These are phyloP conservation scores for Gymnoscelis rufifasciata DNA, from an alignment of 2,888 invertebrate species.

Conservation along the genomic window DNA sequence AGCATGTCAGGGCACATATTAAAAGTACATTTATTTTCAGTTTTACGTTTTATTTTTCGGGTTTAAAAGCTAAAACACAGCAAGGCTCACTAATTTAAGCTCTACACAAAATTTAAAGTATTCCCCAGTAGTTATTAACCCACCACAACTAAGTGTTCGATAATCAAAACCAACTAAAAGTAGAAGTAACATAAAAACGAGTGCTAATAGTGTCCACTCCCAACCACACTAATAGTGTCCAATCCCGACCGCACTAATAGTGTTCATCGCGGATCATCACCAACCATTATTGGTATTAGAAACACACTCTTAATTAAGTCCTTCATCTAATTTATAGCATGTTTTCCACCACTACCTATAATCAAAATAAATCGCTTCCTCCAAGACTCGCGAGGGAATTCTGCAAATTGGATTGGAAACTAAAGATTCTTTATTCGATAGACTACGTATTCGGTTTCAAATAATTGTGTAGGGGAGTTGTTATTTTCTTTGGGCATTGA, in stretches of 20 bases:
- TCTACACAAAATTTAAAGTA: too few relatives aligned
- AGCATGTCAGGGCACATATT: too few relatives aligned
- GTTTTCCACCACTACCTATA: slow-evolving; percentile 65
- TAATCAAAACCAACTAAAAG: not conserved
- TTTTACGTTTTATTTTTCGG: too few relatives aligned
- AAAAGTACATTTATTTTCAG: too few relatives aligned
- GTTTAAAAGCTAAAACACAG: too few relatives aligned
- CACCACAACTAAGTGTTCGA: too few relatives aligned
- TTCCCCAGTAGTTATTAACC: too few relatives aligned
- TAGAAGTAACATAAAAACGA: not conserved
- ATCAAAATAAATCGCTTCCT: slow-evolving; percentile 73
- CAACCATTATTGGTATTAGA: slow-evolving; percentile 70
- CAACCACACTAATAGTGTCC: too few relatives aligned
- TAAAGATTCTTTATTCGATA: slow-evolving; percentile 50
- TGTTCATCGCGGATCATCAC: slow-evolving; percentile 62
- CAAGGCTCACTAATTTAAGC: too few relatives aligned
- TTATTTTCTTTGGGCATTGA: slow-evolving; percentile 27
- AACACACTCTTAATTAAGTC: slow-evolving; percentile 72
- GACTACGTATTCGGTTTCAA: slow-evolving; percentile 32
- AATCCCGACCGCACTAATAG: slow-evolving; percentile 59
- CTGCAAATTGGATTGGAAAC: slow-evolving; percentile 66
- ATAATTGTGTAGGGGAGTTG: slow-evolving; percentile 32
- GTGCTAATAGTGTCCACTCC: too few relatives aligned
- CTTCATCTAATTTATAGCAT: slow-evolving; percentile 70
- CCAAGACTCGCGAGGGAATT: slow-evolving; percentile 69